phyloP scores from a whole-genome alignment of 2,888 invertebrate genomes.

The Disparrhopalites patrizii region DNA sequence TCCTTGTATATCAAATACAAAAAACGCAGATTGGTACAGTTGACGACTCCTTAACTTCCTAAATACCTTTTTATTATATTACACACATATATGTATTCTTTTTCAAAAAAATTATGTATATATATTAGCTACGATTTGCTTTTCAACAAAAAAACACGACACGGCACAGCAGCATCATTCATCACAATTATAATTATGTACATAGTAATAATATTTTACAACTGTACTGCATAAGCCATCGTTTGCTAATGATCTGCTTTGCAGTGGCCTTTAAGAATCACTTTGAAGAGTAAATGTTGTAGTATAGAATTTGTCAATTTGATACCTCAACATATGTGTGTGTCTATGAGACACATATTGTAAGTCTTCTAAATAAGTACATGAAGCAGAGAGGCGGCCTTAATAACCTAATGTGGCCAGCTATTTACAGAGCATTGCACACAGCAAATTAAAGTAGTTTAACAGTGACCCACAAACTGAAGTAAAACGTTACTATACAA shows the following conservation, averaged over 20 bases:
- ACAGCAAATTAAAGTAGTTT: no score
- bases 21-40: conserved; percentile 21
- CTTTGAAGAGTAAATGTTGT: not conserved
- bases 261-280: not conserved
- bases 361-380: no score
- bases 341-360: no score
- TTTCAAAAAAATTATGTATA: no score
- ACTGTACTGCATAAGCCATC: no score
- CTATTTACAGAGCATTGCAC: no score
- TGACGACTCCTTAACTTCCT: conserved; percentile 9
- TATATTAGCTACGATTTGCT: conserved; percentile 7
- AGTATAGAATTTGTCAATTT: not conserved
- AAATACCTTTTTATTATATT: not conserved
- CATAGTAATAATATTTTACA: not conserved
- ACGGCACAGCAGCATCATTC: conserved; percentile 16
- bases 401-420: no score
- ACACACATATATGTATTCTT: no score
- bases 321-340: not conserved
- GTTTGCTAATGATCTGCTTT: no score
- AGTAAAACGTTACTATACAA: no score
- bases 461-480: no score
- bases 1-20: conserved; percentile 28
- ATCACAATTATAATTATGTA: not conserved
- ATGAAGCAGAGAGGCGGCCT: no score
- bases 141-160: not conserved